Evolutionary conservation across 2,113 vertebrate genomes (phyloP).

Genomic region (Anser cygnoides): DNA sequence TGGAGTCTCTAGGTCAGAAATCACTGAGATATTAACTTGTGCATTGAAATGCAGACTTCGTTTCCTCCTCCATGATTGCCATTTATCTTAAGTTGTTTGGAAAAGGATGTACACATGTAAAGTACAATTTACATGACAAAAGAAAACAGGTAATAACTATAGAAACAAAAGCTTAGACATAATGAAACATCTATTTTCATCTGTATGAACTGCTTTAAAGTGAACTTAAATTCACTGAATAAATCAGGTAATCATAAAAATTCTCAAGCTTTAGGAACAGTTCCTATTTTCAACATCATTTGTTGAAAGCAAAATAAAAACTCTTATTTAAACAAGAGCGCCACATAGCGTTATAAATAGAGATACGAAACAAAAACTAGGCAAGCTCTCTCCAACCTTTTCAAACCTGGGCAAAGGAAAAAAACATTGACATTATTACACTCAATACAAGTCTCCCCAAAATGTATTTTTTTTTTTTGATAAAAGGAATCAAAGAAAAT

Average conservation of each 20-base stretch:
- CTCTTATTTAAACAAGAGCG: conserved; percentile 17
- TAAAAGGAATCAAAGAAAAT: background rate
- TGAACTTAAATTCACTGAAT: too few relatives aligned
- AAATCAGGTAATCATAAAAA: too few relatives aligned
- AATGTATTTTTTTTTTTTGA: background rate
- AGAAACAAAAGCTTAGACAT: background rate
- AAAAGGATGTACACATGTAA: rapidly evolving
- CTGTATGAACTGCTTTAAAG: too few relatives aligned
- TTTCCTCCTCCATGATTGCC: background rate
- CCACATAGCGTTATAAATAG: background rate
- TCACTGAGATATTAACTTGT: rapidly evolving
- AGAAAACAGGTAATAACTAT: background rate
- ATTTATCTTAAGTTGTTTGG: background rate
- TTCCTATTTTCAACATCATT: background rate
- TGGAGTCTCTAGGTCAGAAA: background rate
- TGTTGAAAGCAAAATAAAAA: background rate
- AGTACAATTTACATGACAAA: background rate
- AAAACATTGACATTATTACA: rapidly evolving
- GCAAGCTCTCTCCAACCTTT: rapidly evolving
- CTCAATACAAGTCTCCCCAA: rapidly evolving
- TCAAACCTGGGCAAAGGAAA: background rate
- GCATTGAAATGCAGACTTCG: rapidly evolving
- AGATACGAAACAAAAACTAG: background rate
- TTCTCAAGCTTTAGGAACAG: background rate
- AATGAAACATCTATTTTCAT: too few relatives aligned